Percentiles rank a stretch among this genome's conserved stretches.
These are phyloP conservation scores for Barnardius zonarius DNA, from an alignment of 2,113 vertebrate species.

Conservation along the genomic window DNA sequence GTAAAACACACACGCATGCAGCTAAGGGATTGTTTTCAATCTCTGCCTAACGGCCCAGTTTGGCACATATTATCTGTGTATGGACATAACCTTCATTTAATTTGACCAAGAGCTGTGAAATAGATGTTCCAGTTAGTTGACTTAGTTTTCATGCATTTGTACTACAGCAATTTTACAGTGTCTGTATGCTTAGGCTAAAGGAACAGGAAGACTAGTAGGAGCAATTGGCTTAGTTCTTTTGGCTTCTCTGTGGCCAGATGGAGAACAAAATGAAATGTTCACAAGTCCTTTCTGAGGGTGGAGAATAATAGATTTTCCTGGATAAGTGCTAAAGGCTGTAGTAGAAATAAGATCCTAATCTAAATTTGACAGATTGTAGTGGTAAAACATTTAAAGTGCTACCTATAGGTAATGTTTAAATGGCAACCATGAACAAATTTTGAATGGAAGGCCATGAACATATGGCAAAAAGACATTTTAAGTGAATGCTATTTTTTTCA, in stretches of 20 bases:
- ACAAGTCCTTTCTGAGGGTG: background rate
- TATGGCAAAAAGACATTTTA: background rate
- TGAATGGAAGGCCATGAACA: background rate
- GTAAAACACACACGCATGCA: background rate
- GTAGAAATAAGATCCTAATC: background rate
- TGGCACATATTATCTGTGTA: background rate
- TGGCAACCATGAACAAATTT: background rate
- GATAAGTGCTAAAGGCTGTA: background rate
- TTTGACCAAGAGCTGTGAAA: background rate
- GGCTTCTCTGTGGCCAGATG: background rate
- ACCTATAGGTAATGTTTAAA: background rate
- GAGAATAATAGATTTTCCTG: background rate
- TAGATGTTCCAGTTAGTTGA: background rate
- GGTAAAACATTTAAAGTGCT: background rate
- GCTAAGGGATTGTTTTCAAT: background rate
- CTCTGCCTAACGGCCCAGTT: background rate
- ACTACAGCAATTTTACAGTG: background rate
- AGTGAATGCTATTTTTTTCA: background rate
- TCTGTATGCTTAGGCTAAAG: background rate
- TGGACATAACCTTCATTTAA: background rate
- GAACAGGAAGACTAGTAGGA: background rate
- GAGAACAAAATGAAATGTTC: background rate
- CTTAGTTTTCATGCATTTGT: background rate
- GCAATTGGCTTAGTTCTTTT: background rate
- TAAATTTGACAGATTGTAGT: background rate